These are phyloP conservation scores for Phycodurus eques DNA, from an alignment of 2,113 vertebrate genomes.

Conservation along the genomic window DNA sequence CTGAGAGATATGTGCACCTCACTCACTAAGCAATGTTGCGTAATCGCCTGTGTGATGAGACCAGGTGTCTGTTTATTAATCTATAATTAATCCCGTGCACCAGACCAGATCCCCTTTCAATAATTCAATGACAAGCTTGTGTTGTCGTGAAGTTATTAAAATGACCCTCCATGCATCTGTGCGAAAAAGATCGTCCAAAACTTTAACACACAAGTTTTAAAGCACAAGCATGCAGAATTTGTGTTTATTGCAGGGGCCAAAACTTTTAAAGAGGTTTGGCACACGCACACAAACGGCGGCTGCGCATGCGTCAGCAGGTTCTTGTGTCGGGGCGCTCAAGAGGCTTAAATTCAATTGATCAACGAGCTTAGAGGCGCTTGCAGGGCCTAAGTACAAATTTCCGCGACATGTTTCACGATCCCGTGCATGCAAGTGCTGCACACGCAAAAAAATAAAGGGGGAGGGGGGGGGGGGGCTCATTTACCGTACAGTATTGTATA, in stretches of 20 bases:
- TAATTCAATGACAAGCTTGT: slow-evolving; percentile 36
- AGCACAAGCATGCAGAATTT: not conserved
- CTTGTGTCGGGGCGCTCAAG: slow-evolving; percentile 65
- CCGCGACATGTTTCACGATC: slow-evolving; percentile 39
- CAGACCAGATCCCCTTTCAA: slow-evolving; percentile 52
- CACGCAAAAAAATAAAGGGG: not conserved
- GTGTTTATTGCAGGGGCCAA: not conserved
- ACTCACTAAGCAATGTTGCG: slow-evolving; percentile 27
- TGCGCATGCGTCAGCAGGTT: slow-evolving; percentile 76
- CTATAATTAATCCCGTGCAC: slow-evolving; percentile 59
- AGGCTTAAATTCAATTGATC: slow-evolving; percentile 79
- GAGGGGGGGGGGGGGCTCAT: no score
- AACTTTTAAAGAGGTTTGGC: slow-evolving; percentile 22
- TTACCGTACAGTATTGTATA: not conserved
- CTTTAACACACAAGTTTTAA: not conserved
- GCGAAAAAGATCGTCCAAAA: not conserved
- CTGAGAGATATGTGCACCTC: not conserved
- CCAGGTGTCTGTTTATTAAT: slow-evolving; percentile 53
- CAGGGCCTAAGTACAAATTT: slow-evolving; percentile 64
- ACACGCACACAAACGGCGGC: slow-evolving; percentile 63
- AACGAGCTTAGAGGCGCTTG: slow-evolving; percentile 68
- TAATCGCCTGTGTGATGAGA: slow-evolving; percentile 26
- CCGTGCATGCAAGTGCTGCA: slow-evolving; percentile 16
- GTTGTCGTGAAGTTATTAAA: not conserved
- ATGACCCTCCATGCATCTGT: slow-evolving; percentile 1